Conservation (phyloP, 2,113 vertebrate genomes). For the Bostrychus sinensis region DNA sequence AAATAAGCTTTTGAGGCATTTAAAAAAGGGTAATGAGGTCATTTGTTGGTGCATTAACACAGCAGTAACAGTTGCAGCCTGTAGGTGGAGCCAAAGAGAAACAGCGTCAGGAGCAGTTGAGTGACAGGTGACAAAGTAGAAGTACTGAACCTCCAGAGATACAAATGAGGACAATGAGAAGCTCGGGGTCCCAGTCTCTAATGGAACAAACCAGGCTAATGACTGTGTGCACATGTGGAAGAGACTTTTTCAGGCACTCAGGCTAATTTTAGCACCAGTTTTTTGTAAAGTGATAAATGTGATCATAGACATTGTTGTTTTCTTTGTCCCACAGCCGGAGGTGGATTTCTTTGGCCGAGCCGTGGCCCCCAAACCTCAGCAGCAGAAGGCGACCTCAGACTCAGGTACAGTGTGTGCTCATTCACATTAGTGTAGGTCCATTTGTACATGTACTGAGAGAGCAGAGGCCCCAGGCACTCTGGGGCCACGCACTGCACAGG, state of each 20-base stretch:
- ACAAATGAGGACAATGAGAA: constrained; percentile 60
- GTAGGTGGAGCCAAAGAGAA: constrained; percentile 38
- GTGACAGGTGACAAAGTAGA: background rate
- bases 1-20: too few relatives aligned
- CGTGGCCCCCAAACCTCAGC: constrained; percentile 67
- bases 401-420: constrained; percentile 57
- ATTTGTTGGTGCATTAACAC: too few relatives aligned
- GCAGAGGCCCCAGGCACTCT: constrained; percentile 1
- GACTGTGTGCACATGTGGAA: constrained; percentile 2
- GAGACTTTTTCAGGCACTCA: constrained; percentile 25
- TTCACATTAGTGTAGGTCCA: background rate
- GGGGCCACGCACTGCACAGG: constrained; percentile 17
- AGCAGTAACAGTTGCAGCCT: background rate
- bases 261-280: constrained; percentile 31
- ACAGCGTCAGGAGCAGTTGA: background rate
- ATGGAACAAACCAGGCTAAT: constrained; percentile 65
- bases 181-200: constrained; percentile 34
- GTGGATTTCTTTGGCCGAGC: constrained; percentile 80
- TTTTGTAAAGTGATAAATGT: constrained; percentile 16
- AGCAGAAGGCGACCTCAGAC: constrained; percentile 24
- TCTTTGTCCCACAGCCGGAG: constrained; percentile 71
- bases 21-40: too few relatives aligned
- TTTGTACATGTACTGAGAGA: constrained; percentile 4
- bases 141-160: constrained; percentile 44
- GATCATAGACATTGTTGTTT: background rate